Evolutionary conservation across 1,140 invertebrate genomes (phyloP), one percentile per base, ranked within the genome.

Genomic region (Solen grandis): DNA sequence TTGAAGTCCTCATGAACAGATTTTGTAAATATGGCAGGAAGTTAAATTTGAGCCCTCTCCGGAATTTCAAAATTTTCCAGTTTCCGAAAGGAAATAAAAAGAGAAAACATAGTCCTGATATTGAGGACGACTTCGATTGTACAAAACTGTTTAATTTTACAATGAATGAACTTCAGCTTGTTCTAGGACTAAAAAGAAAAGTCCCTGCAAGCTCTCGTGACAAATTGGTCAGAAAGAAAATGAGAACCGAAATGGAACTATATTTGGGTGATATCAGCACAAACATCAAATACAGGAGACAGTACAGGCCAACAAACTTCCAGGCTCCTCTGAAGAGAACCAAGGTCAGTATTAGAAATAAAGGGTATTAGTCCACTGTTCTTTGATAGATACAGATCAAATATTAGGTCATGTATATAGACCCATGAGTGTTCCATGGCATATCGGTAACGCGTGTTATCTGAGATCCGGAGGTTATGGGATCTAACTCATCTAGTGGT

Each of bases 111-210:
- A 41, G 31, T 33, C 25, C 36, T 29, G 59, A 29, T 14, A 63
- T 35, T 59, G 36, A 31, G 50, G 46, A 62, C 2, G 77, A 80
- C 29, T 80, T 80, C 35, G 77, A 80, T 52, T 80, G 77, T 72
- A 31, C 59, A 31, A 73, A 73, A 50, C 36, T 80, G 22, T 80
- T 80, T 65, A 80, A 80, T 55, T 80, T 80, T 55, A 80, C 77
- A n/a, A 72, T 80, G 77, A 80, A 80, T 29, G 77, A 80, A 41
- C 66, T 80, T 13, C 77, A 80, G 57, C 50, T 80, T 19, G 25
- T 80, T 25, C 36, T 59, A 35, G 59, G 72, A 10, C 65, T 72
- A 55, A 73, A 52, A 13, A 35, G 60, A 54, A 63, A 60, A 50
- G 10, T 52, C 8, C 22, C 3, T 16, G 16, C 2, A 29, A 73